Percentiles rank a stretch among this genome's conserved stretches.
These are phyloP conservation scores for Glareola pratincola DNA, from an alignment of 2,113 vertebrate species.

Conservation along the genomic window DNA sequence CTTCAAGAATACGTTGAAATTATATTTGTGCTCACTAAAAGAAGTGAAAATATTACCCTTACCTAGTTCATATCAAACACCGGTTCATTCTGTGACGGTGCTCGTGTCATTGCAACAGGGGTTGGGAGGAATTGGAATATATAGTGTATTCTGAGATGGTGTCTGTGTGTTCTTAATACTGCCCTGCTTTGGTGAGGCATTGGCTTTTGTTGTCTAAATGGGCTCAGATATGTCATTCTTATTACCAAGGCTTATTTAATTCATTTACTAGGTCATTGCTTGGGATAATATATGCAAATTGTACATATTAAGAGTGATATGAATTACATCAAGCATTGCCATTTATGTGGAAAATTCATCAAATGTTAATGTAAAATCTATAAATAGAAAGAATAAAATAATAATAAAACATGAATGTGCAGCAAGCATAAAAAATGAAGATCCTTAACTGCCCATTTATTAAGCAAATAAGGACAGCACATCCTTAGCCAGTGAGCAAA, in stretches of 20 bases:
- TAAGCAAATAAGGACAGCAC: constrained; percentile 40
- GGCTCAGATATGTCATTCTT: constrained; percentile 33
- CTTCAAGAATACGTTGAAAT: not conserved
- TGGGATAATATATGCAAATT: constrained; percentile 67
- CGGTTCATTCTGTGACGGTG: not conserved
- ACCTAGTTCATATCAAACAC: not conserved
- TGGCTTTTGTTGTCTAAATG: constrained; percentile 27
- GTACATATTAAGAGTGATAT: constrained; percentile 61
- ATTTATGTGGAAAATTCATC: constrained; percentile 60
- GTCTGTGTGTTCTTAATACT: not conserved
- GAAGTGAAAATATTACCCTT: not conserved
- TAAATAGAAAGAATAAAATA: constrained; percentile 66
- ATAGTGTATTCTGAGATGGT: not conserved
- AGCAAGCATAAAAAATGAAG: constrained; percentile 50
- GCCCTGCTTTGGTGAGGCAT: not conserved
- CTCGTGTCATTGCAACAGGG: not conserved
- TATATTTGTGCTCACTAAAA: not conserved
- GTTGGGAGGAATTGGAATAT: not conserved
- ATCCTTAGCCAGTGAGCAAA: constrained; percentile 4
- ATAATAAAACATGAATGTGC: constrained; percentile 47
- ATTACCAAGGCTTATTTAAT: constrained; percentile 58
- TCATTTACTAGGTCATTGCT: constrained; percentile 61
- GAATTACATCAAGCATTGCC: constrained; percentile 42
- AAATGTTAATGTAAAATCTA: constrained; percentile 63
- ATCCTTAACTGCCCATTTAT: constrained; percentile 57